Conservation (phyloP, 2,888 invertebrate genomes). For the Thereva unica region DNA sequence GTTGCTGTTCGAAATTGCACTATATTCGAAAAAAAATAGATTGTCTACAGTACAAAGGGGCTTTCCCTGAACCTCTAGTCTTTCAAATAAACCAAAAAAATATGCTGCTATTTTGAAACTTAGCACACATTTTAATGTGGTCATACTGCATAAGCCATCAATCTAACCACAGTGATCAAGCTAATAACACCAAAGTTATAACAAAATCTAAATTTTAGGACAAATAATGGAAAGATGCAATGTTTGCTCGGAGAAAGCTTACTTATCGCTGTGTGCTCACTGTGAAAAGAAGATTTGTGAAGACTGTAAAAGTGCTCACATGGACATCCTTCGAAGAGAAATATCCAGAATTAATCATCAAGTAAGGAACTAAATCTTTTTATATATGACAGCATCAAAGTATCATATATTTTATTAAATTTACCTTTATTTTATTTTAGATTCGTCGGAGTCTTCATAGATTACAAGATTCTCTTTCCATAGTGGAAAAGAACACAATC, state of each 20-base stretch:
- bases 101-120: no score
- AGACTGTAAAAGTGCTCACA: conserved; percentile 94
- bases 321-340: conserved; percentile 92
- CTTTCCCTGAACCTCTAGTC: no score
- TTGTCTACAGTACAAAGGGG: no score
- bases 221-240: conserved; percentile 92
- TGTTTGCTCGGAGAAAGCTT: conserved; percentile 91
- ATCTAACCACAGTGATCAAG: no score
- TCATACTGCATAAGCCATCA: no score
- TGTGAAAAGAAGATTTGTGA: conserved; percentile 97
- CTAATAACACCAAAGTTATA: no score
- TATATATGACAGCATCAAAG: not conserved
- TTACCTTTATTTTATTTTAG: conserved; percentile 48
- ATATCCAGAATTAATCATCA: conserved; percentile 87
- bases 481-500: conserved; percentile 86
- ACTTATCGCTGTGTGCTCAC: conserved; percentile 86
- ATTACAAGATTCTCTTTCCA: conserved; percentile 80
- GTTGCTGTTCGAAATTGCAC: no score
- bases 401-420: not conserved
- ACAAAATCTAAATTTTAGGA: conserved; percentile 52
- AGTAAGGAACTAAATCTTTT: conserved; percentile 53
- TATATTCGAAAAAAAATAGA: no score
- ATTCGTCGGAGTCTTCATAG: conserved; percentile 86
- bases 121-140: no score
- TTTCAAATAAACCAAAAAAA: no score